Evolutionary conservation across 2,797 vertebrate genomes (phyloP), one percentile per base, ranked within the genome.

Genomic region (Pseudocheirus occidentalis): DNA sequence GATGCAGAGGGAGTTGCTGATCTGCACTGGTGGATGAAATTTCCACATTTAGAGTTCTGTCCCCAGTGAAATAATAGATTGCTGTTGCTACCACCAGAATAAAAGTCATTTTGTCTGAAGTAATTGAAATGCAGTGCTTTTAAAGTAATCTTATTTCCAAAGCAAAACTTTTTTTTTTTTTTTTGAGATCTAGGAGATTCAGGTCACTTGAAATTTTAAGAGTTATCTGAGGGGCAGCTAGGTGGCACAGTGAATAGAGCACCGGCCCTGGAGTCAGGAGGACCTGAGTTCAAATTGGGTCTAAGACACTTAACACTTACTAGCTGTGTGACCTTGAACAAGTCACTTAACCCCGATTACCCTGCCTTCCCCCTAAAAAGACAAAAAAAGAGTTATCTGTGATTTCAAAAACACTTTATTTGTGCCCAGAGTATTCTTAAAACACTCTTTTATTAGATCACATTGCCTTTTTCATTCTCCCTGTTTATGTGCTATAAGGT

Each of bases 321-420:
- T 54, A 12, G 10, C 53, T 54, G 11, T 12, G 53, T 54, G 53
- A 54, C 53, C 53, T 11, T 54, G 53, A 11, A 11, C 53, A 54
- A 54, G 53, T 54, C 53, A 54, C 53, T 54, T 54, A 54, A 54
- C 53, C 53, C 53, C 53, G 12, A 54, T 12, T 54, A 11, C 11
- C 53, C 10, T 54, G 53, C 53, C 10, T 54, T 11, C 53, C 53
- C 53, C 11, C 53, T 52, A 52, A 54, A 54, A 54, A 54, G 53
- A 54, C 11, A 54, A 54, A 54, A 54, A 54, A 0, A 87, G 73
- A 27, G 73, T 87, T 87, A 87, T 50, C 73, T 87, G 73, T 87
- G 24, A 57, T 62, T n/a, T 40, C 58, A 94, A 95, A 90, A 31
- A 81, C 89, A 90, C 16, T 95, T 91, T 91, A 91, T 93, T 93